These are phyloP conservation scores for Tuta absoluta DNA, from an alignment of 2,888 invertebrate genomes.

Conservation along the genomic window DNA sequence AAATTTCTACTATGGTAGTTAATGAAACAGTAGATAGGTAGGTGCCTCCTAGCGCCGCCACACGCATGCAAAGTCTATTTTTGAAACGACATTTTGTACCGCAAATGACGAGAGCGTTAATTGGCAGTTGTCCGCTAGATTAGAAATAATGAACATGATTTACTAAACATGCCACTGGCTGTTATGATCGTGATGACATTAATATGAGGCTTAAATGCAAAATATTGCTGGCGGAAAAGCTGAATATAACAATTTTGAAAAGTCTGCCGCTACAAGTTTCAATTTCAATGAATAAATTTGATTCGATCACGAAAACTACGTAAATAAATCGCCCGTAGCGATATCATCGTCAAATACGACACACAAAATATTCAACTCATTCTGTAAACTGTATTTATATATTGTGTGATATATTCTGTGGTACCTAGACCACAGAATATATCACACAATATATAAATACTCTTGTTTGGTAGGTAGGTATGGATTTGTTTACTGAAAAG, in stretches of 20 bases:
- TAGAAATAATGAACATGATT: conserved; percentile 27
- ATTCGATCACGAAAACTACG: conserved; percentile 21
- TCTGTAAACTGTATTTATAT: too few relatives aligned
- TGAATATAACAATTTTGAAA: not conserved
- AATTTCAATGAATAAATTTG: conserved; percentile 25
- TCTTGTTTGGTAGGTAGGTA: too few relatives aligned
- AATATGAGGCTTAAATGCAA: not conserved
- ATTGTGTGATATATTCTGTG: too few relatives aligned
- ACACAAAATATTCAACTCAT: not conserved
- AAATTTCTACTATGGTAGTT: too few relatives aligned
- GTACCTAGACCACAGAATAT: too few relatives aligned
- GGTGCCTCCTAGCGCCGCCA: conserved; percentile 1
- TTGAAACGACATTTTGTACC: conserved; percentile 31
- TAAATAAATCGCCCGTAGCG: conserved; percentile 19
- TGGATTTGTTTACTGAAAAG: too few relatives aligned
- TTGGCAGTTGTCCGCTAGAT: conserved; percentile 37
- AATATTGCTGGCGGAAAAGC: not conserved
- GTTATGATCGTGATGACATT: not conserved
- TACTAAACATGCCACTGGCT: conserved; percentile 3
- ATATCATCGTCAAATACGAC: not conserved
- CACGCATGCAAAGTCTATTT: conserved; percentile 23
- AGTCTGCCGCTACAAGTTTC: not conserved
- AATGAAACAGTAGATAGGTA: too few relatives aligned
- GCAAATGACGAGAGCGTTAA: conserved; percentile 31
- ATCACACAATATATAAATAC: too few relatives aligned